Evolutionary conservation across 2,888 invertebrate species (phyloP).

Genomic region (Drosophila neutralis): DNA sequence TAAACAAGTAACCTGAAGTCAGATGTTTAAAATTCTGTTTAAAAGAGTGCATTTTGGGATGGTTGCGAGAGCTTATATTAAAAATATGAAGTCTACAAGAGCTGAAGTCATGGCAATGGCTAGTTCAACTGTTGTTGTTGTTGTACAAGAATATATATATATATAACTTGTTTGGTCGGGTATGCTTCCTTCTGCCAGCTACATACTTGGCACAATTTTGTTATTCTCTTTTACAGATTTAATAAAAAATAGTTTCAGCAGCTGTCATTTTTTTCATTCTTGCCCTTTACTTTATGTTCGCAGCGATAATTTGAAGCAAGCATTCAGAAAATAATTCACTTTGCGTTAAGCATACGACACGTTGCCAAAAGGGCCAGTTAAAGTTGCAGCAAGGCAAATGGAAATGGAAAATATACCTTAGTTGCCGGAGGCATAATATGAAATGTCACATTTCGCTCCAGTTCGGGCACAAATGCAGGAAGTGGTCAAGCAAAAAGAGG

Average conservation of each 20-base stretch:
- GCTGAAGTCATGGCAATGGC: neutral
- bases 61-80: neutral
- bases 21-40: neutral
- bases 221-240: neutral
- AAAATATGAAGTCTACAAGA: neutral
- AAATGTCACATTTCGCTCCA: conserved; percentile 78
- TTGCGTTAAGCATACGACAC: conserved; percentile 65
- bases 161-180: neutral
- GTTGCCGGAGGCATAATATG: conserved; percentile 50
- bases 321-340: conserved; percentile 46
- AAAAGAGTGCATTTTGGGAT: neutral
- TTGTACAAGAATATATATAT: neutral
- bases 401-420: conserved; percentile 44
- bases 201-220: neutral
- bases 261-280: neutral
- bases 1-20: too few relatives aligned
- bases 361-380: conserved; percentile 40
- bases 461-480: conserved; percentile 69
- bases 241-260: conserved; percentile 1
- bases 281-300: conserved; percentile 1
- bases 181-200: neutral
- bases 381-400: conserved; percentile 16
- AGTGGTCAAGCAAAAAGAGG: conserved; percentile 62
- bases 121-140: neutral
- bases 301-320: conserved; percentile 18